A percentile compares a stretch with the other conserved stretches of the same genome.
These are phyloP conservation scores for Caenorhabditis uteleia DNA, from an alignment of 2,888 invertebrate genomes.

Conservation along the genomic window DNA sequence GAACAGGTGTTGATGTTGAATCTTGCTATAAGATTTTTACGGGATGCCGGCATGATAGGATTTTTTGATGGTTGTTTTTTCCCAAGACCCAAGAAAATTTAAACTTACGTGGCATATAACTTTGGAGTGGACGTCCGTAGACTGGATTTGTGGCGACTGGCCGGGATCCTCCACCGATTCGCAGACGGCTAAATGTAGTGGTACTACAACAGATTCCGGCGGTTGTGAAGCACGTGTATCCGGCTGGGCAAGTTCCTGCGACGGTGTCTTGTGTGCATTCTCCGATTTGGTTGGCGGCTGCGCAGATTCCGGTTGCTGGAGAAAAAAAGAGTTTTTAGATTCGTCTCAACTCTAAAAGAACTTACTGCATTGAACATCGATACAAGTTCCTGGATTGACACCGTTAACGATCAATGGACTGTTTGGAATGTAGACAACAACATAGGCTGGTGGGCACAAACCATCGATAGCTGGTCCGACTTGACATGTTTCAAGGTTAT, in stretches of 20 bases:
- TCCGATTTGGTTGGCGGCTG: constrained; percentile 40
- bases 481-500: constrained; percentile 17
- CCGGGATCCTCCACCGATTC: constrained; percentile 15
- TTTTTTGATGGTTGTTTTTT: no score
- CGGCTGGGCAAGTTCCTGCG: constrained; percentile 52
- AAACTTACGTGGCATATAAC: constrained; percentile 54
- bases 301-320: constrained; percentile 54
- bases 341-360: constrained; percentile 4
- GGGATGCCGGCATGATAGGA: no score
- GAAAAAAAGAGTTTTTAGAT: background rate
- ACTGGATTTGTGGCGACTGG: constrained; percentile 24
- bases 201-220: constrained; percentile 49
- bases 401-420: constrained; percentile 32
- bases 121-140: constrained; percentile 49
- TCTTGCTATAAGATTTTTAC: no score
- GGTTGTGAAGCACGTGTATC: constrained; percentile 47
- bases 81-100: no score
- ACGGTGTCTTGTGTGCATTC: constrained; percentile 48
- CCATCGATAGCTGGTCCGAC: constrained; percentile 56
- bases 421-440: constrained; percentile 45
- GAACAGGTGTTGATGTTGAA: no score
- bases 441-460: constrained; percentile 53
- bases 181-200: constrained; percentile 34
- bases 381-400: constrained; percentile 48
- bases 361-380: constrained; percentile 49